These are phyloP conservation scores for Alfaro cultratus DNA, from an alignment of 2,797 vertebrate species.

Conservation along the genomic window DNA sequence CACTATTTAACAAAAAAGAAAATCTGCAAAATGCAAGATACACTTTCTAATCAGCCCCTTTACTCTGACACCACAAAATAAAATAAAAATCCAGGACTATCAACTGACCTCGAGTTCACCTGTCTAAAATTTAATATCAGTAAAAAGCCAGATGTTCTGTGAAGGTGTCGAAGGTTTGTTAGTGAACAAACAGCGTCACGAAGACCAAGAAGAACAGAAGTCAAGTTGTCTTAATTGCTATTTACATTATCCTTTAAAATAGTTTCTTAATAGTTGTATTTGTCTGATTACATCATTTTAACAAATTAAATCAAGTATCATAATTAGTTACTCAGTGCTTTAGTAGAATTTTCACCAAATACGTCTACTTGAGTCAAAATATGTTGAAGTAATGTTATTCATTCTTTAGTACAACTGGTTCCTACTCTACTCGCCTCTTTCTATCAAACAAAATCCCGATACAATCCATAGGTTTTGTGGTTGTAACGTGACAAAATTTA, in stretches of 20 bases:
- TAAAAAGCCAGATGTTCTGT: background rate
- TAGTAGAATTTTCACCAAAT: background rate
- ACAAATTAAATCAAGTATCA: background rate
- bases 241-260: background rate
- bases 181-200: background rate
- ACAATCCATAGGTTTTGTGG: background rate
- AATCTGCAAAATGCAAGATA: background rate
- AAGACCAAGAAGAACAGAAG: background rate
- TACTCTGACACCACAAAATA: background rate
- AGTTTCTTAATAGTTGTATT: background rate
- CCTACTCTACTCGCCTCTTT: background rate
- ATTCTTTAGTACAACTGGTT: background rate
- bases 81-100: background rate
- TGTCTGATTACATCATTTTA: background rate
- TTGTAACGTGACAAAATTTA: background rate
- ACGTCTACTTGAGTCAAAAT: background rate
- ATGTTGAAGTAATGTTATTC: background rate
- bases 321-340: background rate
- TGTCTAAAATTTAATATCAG: background rate
- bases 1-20: background rate
- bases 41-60: background rate
- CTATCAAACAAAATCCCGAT: background rate
- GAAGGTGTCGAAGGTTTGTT: background rate
- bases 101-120: background rate
- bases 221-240: background rate